Percentiles rank a stretch among this genome's conserved stretches.
Evolutionary conservation across 2,888 invertebrate genomes (phyloP).

Genomic region (Blastobasis adustella): DNA sequence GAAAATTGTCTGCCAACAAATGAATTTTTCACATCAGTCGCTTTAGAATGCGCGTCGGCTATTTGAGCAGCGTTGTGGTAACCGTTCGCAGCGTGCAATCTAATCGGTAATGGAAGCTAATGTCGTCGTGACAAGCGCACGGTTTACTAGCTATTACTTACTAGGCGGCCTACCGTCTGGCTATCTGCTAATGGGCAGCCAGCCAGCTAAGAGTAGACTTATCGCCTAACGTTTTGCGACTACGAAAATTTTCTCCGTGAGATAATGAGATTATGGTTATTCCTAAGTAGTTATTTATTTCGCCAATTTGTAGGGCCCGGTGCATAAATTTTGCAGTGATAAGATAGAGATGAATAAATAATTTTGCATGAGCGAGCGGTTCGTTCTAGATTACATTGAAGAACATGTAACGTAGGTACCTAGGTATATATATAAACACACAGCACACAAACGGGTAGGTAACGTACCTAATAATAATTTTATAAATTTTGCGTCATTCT

Average conservation of each 20-base stretch:
- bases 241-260: conserved; percentile 2
- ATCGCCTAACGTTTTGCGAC: conserved; percentile 21
- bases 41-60: no score
- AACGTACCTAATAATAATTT: no score
- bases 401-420: conserved; percentile 35
- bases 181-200: conserved; percentile 58
- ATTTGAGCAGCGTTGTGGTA: no score
- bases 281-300: no score
- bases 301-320: background rate
- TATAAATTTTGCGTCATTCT: no score
- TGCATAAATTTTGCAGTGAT: background rate
- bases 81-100: conserved; percentile 24
- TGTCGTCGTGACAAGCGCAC: conserved; percentile 47
- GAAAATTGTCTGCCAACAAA: no score
- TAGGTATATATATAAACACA: conserved; percentile 6
- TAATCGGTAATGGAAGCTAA: conserved; percentile 62
- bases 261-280: no score
- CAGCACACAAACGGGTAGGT: no score
- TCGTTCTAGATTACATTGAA: conserved; percentile 16
- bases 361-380: background rate
- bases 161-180: conserved; percentile 23
- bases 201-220: conserved; percentile 48
- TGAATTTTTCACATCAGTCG: no score
- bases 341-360: background rate
- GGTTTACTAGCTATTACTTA: conserved; percentile 32